Evolutionary conservation across 2,797 vertebrate species (phyloP).

Genomic region (Apodemus agrarius): DNA sequence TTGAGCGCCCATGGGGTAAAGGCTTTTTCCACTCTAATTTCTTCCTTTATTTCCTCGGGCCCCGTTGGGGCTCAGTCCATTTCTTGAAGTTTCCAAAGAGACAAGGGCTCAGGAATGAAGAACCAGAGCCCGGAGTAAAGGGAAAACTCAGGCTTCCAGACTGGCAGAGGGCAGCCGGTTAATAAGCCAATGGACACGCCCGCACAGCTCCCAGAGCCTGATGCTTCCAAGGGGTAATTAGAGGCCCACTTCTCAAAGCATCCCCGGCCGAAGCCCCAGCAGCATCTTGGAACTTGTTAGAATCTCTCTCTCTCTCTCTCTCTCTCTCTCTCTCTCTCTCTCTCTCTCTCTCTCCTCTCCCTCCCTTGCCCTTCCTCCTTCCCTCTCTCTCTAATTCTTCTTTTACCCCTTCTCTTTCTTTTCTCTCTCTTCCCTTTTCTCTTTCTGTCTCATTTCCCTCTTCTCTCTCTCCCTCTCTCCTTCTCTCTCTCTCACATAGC

Average conservation of each 20-base stretch:
- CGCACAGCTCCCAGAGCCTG: not conserved
- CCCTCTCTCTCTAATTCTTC: not conserved
- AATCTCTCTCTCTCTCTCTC: not conserved
- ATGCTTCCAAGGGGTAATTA: not conserved
- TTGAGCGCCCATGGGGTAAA: not conserved
- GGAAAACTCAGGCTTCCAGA: not conserved
- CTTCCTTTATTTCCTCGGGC: conserved; percentile 32
- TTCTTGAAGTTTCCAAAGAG: not conserved
- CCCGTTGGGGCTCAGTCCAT: not conserved
- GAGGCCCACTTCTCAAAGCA: not conserved
- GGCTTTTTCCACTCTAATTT: not conserved
- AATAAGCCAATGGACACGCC: not conserved
- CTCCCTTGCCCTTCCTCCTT: not conserved
- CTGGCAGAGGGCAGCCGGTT: not conserved
- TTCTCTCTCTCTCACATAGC: not conserved
- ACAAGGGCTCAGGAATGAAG: not conserved
- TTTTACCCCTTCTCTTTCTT: too few relatives aligned
- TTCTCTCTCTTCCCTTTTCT: not conserved
- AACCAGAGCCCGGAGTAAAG: not conserved
- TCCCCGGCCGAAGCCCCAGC: not conserved
- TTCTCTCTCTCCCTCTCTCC: not conserved
- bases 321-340: not conserved
- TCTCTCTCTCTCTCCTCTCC: not conserved
- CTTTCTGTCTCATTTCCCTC: not conserved
- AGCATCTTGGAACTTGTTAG: not conserved